Evolutionary conservation across 2,888 invertebrate species (phyloP).

Genomic region (Drosophila nr. perissopoda): DNA sequence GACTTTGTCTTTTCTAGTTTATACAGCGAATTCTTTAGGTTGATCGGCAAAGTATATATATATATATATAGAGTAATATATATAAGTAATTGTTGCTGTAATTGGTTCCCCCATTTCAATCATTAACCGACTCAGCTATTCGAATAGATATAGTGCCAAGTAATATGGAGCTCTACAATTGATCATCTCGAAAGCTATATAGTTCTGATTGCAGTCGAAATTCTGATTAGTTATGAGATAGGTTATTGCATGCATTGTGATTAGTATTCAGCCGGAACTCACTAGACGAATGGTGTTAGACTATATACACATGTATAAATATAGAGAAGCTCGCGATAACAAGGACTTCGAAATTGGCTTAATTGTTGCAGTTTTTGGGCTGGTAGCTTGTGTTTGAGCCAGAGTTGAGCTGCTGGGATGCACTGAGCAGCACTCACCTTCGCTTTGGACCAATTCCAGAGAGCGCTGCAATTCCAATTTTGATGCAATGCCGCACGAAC

Average conservation of each 20-base stretch:
- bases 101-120: neutral
- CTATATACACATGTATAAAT: neutral
- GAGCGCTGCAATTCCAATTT: constrained; percentile 51
- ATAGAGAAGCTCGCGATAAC: neutral
- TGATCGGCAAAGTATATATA: no score
- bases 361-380: neutral
- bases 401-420: neutral
- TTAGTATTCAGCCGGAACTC: neutral
- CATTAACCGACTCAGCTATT: neutral
- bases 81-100: neutral
- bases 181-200: neutral
- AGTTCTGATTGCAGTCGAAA: neutral
- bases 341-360: neutral
- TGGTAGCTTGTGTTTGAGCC: neutral
- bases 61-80: neutral
- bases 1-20: neutral
- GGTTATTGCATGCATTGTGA: neutral
- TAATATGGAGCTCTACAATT: neutral
- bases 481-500: constrained; percentile 60
- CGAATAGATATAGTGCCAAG: neutral
- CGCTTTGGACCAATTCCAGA: constrained; percentile 32
- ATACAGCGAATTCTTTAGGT: no score
- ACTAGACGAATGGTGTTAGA: neutral
- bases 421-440: constrained; percentile 38
- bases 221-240: neutral